phyloP scores from a whole-genome alignment of 2,888 invertebrate genomes.

The Keiferia lycopersicella region DNA sequence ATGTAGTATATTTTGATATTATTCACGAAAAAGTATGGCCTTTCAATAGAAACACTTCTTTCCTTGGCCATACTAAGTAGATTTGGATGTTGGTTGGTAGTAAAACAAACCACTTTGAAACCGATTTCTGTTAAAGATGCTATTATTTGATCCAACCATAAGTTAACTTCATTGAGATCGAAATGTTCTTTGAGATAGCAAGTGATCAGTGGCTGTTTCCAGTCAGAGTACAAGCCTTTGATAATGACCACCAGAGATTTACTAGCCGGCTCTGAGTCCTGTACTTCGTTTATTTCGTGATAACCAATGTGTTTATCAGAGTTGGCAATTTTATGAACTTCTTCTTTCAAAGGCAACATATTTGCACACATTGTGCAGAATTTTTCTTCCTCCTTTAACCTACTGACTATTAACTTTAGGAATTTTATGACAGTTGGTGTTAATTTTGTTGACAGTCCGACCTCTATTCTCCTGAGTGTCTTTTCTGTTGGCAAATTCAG shows the following conservation, averaged over 20 bases:
- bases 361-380: slow-evolving; percentile 14
- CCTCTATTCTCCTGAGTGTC: slow-evolving; percentile 21
- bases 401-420: slow-evolving; percentile 20
- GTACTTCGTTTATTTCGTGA: slow-evolving; percentile 22
- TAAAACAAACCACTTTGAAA: slow-evolving; percentile 13
- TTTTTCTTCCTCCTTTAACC: slow-evolving; percentile 21
- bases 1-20: slow-evolving; percentile 22
- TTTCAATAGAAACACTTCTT: slow-evolving; percentile 17
- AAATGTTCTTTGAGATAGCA: slow-evolving; percentile 23
- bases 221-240: slow-evolving; percentile 18
- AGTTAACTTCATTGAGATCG: slow-evolving; percentile 15
- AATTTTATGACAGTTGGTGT: slow-evolving; percentile 20
- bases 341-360: slow-evolving; percentile 21
- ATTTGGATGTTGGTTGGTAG: slow-evolving; percentile 19
- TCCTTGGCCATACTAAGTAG: slow-evolving; percentile 21
- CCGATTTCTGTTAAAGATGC: slow-evolving; percentile 17
- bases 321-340: slow-evolving; percentile 23
- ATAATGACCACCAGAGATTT: slow-evolving; percentile 17
- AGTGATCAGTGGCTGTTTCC: slow-evolving; percentile 22
- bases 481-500: slow-evolving; percentile 22
- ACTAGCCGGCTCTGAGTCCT: slow-evolving; percentile 14
- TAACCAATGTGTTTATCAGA: slow-evolving; percentile 20
- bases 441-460: slow-evolving; percentile 19
- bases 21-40: slow-evolving; percentile 21
- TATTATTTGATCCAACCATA: slow-evolving; percentile 22